A percentile compares a stretch with the other conserved stretches of the same genome.
Conservation (phyloP, 2,797 vertebrate species). For the Anguilla pacifica region DNA sequence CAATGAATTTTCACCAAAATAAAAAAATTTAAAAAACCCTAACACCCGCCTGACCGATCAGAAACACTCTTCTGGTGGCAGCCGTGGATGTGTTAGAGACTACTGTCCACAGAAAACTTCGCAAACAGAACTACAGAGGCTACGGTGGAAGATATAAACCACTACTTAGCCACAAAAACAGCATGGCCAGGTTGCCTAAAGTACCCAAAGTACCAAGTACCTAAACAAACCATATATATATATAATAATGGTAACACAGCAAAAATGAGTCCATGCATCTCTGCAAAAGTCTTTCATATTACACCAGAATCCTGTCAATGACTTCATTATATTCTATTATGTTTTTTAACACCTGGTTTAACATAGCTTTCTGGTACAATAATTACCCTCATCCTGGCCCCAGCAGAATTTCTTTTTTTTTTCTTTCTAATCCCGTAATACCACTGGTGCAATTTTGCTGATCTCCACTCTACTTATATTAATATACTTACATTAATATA, state of each 20-base stretch:
- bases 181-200: too few species aligned
- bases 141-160: too few species aligned
- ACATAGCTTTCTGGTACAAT: background rate
- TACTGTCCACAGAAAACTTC: too few species aligned
- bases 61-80: too few species aligned
- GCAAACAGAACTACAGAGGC: too few species aligned
- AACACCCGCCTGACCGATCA: too few species aligned
- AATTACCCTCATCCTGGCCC: background rate
- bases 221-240: too few species aligned
- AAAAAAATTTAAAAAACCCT: too few species aligned
- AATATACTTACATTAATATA: constrained; percentile 3
- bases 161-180: too few species aligned
- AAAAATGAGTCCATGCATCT: background rate
- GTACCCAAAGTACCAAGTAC: background rate
- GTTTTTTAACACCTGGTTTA: background rate
- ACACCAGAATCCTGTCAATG: background rate
- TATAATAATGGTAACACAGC: too few species aligned
- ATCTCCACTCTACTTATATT: background rate
- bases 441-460: background rate
- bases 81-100: too few species aligned
- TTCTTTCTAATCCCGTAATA: background rate
- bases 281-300: background rate
- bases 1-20: too few species aligned
- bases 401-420: background rate
- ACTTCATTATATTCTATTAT: background rate